Evolutionary conservation across 64 coral and sea anemone species (phyloP).

Genomic region (Orbicella faveolata): DNA sequence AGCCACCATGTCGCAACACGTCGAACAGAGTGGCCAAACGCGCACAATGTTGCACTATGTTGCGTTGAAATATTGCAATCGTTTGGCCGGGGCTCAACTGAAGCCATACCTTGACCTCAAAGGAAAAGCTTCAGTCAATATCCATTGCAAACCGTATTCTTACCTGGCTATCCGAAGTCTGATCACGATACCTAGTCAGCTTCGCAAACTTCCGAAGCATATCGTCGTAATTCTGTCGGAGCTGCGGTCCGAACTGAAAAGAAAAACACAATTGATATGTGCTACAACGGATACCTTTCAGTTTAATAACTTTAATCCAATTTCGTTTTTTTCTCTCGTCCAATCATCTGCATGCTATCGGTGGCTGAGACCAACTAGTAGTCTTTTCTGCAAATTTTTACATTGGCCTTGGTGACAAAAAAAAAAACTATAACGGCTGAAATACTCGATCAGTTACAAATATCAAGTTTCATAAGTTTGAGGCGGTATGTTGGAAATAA

Average conservation of each 20-base stretch:
- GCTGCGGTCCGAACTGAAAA: constrained; percentile 81
- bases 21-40: too few relatives aligned
- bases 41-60: too few relatives aligned
- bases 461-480: too few relatives aligned
- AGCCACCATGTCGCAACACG: too few relatives aligned
- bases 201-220: constrained; percentile 89
- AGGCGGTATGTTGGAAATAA: too few relatives aligned
- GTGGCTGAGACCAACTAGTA: not conserved
- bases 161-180: constrained; percentile 48
- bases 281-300: not conserved
- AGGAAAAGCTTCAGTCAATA: not conserved
- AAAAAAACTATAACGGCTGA: too few relatives aligned
- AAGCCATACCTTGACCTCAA: too few relatives aligned
- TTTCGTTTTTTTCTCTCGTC: not conserved
- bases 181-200: constrained; percentile 51
- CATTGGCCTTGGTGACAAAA: too few relatives aligned
- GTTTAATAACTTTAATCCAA: not conserved
- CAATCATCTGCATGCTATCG: not conserved
- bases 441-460: too few relatives aligned
- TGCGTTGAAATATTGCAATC: too few relatives aligned
- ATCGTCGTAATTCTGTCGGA: constrained; percentile 86
- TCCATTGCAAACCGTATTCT: not conserved
- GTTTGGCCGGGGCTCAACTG: too few relatives aligned
- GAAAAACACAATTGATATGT: not conserved
- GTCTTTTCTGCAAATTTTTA: not conserved